These are phyloP conservation scores for Pseudomyrmex gracilis DNA, from an alignment of 1,140 invertebrate species.

Conservation along the genomic window DNA sequence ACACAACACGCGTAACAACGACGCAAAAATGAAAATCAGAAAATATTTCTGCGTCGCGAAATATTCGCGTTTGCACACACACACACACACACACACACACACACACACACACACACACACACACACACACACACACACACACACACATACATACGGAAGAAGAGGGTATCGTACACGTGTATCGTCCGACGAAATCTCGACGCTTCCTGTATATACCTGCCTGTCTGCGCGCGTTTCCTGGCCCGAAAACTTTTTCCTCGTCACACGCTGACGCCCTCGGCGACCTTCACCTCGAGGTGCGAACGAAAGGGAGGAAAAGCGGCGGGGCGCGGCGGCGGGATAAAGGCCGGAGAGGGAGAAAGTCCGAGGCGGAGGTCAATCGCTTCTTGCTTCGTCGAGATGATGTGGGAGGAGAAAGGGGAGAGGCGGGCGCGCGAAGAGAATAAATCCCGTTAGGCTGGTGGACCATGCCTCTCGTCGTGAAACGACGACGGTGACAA, in stretches of 20 bases:
- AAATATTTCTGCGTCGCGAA: no score
- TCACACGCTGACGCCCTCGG: constrained; percentile 66
- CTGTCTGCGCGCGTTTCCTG: constrained; percentile 21
- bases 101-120: not conserved
- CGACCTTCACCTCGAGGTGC: constrained; percentile 73
- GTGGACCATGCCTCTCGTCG: constrained; percentile 56
- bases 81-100: no score
- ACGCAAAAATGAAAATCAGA: no score
- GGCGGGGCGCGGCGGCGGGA: constrained; percentile 2
- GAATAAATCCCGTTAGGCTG: constrained; percentile 68
- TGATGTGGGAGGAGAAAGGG: constrained; percentile 17
- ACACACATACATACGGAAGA: not conserved
- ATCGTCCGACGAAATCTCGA: constrained; percentile 34
- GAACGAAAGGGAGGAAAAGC: constrained; percentile 72
- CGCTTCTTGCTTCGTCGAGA: constrained; percentile 49
- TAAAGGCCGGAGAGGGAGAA: constrained; percentile 65
- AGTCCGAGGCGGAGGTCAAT: constrained; percentile 69
- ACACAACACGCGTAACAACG: no score
- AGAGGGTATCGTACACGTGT: not conserved
- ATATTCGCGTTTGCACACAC: no score
- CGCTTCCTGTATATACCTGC: constrained; percentile 20
- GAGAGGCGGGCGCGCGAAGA: not conserved
- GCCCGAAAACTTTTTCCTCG: constrained; percentile 65
- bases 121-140: no score
- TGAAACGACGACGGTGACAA: constrained; percentile 55